Base-by-base conservation (phyloP, 2,888 invertebrate species). In the Orthosia gothica region DNA sequence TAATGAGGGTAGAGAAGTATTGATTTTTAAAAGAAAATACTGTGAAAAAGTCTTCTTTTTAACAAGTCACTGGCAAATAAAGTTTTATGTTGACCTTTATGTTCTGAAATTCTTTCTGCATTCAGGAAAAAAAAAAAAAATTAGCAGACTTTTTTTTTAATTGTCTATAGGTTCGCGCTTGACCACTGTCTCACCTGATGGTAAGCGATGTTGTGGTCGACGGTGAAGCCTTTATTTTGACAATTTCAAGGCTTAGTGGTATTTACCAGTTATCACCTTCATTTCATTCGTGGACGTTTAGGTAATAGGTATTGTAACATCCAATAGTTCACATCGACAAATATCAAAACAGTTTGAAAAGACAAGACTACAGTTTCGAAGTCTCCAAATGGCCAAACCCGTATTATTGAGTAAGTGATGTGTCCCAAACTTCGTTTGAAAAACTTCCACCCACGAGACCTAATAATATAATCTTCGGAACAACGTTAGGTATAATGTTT, bases 391-490 rank as follows among this genome's bases (percentile, higher is more conserved):
- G 40, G 26, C 5, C 45, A 76, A 52, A 26, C 65, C 47, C 15
- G 15, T 20, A 32, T 50, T 61, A 20, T 54, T 49, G 52, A 47
- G 16, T 23, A 49, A 20, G 57, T 63, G 32, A 74, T 49, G 26
- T 32, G 47, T 49, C 52, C 40, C 40, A 65, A 76, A 67, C 74
- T 84, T 59, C 40, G 61, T 54, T 61, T 23, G 49, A 64, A 68
- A 74, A 80, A 81, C 47, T 74, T 74, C 16, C 7, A 64, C 59
- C 47, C 64, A 7, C 26, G 49, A 74, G 26, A 55, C 65, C 55
- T 66, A 63, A 80, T 80, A 67, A 52, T 59, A 63, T 83, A 47
- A 55, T 80, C 57, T 84, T 55, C n/a, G 45, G 49, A 76, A 67
- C 45, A 82, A 70, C 59, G 49, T 65, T 68, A 84, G 47, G 50